These are phyloP conservation scores for Bemisia tabaci DNA, from an alignment of 1,140 invertebrate species.

Conservation along the genomic window DNA sequence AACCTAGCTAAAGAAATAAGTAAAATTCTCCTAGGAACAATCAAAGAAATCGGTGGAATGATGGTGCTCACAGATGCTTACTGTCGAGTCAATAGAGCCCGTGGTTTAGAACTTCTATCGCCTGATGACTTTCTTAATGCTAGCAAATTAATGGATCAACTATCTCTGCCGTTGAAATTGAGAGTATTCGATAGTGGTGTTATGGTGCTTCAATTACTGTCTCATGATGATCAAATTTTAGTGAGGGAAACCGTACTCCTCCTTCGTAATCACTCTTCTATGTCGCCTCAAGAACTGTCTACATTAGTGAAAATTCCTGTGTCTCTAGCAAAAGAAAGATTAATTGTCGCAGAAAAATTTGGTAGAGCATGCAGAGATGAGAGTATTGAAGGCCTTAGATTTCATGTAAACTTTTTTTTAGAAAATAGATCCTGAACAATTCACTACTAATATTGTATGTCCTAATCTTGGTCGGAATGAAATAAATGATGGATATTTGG, in stretches of 20 bases:
- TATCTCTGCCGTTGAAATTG: conserved; percentile 57
- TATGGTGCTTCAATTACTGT: conserved; percentile 69
- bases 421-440: conserved; percentile 11
- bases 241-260: conserved; percentile 52
- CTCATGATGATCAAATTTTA: conserved; percentile 61
- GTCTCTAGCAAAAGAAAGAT: conserved; percentile 73
- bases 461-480: too few relatives aligned
- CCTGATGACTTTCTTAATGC: conserved; percentile 91
- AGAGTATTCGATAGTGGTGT: conserved; percentile 81
- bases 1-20: conserved; percentile 78
- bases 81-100: conserved; percentile 84
- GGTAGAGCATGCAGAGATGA: conserved; percentile 86
- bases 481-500: too few relatives aligned
- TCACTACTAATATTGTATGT: too few relatives aligned
- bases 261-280: conserved; percentile 53
- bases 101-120: conserved; percentile 77
- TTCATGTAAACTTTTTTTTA: conserved; percentile 81
- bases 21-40: conserved; percentile 61
- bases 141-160: conserved; percentile 51
- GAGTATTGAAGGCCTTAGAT: conserved; percentile 79
- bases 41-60: conserved; percentile 84
- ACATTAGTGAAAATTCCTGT: conserved; percentile 53
- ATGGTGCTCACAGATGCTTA: conserved; percentile 94
- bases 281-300: conserved; percentile 55
- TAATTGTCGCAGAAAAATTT: conserved; percentile 66